Conservation (phyloP, 2,888 invertebrate genomes). For the Alloplasta piceator region DNA sequence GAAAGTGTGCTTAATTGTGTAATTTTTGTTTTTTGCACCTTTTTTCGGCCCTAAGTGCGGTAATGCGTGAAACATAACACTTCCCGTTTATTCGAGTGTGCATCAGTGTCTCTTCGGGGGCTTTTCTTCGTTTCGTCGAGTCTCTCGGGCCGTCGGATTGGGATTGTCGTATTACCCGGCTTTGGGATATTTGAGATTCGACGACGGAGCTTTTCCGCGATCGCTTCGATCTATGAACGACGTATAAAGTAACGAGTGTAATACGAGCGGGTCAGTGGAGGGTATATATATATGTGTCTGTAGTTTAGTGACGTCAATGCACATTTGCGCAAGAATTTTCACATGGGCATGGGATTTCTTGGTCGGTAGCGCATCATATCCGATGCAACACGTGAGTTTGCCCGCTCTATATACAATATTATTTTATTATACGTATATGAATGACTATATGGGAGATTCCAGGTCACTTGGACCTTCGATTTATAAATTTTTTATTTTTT, state of each 20-base stretch:
- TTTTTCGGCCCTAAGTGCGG: not conserved
- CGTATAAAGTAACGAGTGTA: not conserved
- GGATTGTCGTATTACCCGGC: not conserved
- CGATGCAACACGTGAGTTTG: conserved; percentile 78
- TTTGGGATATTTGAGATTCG: conserved; percentile 5
- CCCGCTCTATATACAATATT: conserved; percentile 14
- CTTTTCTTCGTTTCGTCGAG: not conserved
- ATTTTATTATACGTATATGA: not conserved
- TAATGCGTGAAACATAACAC: not conserved
- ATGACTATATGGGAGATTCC: conserved; percentile 1
- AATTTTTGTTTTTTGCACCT: too few species aligned
- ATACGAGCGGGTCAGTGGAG: not conserved
- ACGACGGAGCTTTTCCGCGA: not conserved
- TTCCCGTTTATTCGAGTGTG: not conserved
- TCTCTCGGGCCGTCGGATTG: not conserved
- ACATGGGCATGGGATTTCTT: conserved; percentile 79
- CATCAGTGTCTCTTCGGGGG: not conserved
- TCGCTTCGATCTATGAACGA: not conserved
- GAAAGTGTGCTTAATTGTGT: too few species aligned
- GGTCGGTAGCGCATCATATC: conserved; percentile 74
- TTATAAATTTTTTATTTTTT: too few species aligned
- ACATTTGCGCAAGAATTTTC: conserved; percentile 78
- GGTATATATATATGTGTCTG: conserved; percentile 13
- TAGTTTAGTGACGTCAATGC: conserved; percentile 75
- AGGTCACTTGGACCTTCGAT: not conserved